Percentiles rank a stretch among this genome's conserved stretches.
phyloP scores from a whole-genome alignment of 2,888 invertebrate genomes.

The Calliphora vomitoria region DNA sequence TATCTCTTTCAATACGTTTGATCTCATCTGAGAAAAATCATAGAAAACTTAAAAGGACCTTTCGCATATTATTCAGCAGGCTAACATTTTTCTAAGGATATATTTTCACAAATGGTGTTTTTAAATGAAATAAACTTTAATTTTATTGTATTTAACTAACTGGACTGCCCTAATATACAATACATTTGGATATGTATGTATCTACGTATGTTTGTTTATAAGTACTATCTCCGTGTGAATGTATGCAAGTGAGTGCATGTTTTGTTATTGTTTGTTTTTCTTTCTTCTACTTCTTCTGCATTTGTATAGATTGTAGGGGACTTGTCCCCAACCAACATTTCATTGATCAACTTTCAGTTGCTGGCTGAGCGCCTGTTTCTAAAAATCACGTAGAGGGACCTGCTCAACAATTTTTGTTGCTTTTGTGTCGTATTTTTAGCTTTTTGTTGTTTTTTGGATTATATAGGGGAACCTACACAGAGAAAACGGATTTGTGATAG shows the following conservation, averaged over 20 bases:
- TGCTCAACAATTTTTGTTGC: conserved; percentile 77
- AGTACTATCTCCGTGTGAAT: not conserved
- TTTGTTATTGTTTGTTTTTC: not conserved
- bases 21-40: too few relatives aligned
- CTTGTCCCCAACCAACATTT: conserved; percentile 2
- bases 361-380: conserved; percentile 79
- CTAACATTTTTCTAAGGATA: too few relatives aligned
- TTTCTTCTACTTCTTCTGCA: not conserved
- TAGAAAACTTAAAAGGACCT: too few relatives aligned
- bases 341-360: conserved; percentile 53
- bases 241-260: not conserved
- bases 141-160: too few relatives aligned
- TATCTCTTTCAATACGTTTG: too few relatives aligned
- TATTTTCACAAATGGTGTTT: too few relatives aligned
- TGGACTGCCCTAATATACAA: too few relatives aligned
- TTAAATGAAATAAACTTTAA: too few relatives aligned
- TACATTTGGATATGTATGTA: too few relatives aligned
- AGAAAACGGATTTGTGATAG: too few relatives aligned
- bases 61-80: too few relatives aligned
- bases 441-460: not conserved
- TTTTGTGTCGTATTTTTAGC: conserved; percentile 15
- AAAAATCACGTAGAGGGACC: conserved; percentile 82
- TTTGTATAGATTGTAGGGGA: conserved; percentile 45
- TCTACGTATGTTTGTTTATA: too few relatives aligned
- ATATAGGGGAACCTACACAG: conserved; percentile 56